Conservation (phyloP, 2,113 vertebrate genomes). For the Burhinus oedicnemus region DNA sequence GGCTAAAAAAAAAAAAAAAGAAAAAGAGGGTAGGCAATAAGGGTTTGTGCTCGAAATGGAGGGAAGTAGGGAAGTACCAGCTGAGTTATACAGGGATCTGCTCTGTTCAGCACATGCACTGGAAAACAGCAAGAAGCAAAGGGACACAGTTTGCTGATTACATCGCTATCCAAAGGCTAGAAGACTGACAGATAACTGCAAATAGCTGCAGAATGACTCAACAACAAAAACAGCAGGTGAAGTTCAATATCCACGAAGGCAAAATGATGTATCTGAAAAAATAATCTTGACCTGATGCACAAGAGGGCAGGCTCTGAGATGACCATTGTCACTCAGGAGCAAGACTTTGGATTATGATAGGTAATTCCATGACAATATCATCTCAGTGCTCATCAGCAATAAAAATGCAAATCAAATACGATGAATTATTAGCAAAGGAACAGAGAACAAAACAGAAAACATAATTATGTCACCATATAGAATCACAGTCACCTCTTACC, state of each 20-base stretch:
- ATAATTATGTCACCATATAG: background rate
- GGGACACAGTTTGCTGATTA: background rate
- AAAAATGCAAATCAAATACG: background rate
- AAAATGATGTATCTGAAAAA: background rate
- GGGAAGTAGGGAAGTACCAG: background rate
- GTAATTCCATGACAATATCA: background rate
- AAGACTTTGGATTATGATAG: background rate
- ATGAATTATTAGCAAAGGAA: background rate
- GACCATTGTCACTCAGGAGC: background rate
- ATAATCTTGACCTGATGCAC: background rate
- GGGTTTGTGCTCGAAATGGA: background rate
- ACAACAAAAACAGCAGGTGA: background rate
- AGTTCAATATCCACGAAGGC: fast-evolving
- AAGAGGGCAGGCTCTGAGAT: background rate
- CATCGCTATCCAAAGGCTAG: background rate
- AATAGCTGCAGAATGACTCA: background rate
- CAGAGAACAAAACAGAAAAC: background rate
- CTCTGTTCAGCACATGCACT: background rate
- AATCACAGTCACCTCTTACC: background rate
- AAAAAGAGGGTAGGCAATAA: background rate
- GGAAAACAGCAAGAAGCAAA: background rate
- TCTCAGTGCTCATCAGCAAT: background rate
- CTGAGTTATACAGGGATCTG: background rate
- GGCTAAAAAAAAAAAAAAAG: background rate
- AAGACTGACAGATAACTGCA: background rate